phyloP scores from a whole-genome alignment of 2,888 invertebrate species.

The Eupithecia inturbata region DNA sequence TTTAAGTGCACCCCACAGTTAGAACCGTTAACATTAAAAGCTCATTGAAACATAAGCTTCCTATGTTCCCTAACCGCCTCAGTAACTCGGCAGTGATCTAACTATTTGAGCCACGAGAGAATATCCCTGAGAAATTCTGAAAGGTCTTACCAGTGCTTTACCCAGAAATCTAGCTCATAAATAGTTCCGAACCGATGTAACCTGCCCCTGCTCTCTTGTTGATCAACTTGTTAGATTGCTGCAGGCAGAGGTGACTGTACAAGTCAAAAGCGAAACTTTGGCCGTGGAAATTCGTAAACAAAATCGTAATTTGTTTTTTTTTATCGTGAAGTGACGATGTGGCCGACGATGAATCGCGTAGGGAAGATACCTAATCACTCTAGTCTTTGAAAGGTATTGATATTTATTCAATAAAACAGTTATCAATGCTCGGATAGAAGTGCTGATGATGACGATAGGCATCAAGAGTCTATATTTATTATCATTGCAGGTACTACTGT shows the following conservation, averaged over 20 bases:
- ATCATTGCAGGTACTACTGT: neutral
- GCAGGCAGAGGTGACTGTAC: neutral
- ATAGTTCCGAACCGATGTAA: neutral
- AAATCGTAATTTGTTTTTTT: neutral
- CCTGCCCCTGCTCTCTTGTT: neutral
- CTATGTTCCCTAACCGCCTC: neutral
- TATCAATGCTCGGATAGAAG: no score
- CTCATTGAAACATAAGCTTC: neutral
- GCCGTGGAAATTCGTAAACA: neutral
- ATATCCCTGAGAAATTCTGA: neutral
- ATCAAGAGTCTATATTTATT: no score
- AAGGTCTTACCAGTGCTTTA: neutral
- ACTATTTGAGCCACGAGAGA: neutral
- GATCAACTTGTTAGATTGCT: constrained; percentile 1
- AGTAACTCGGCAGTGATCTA: neutral
- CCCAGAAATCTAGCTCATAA: neutral
- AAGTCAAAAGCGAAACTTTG: neutral
- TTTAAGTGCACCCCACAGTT: neutral
- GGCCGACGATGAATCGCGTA: no score
- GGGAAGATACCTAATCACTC: no score
- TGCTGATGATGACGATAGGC: no score
- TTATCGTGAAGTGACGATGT: no score
- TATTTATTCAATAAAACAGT: no score
- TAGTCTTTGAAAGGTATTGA: no score
- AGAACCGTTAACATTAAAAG: neutral